These are phyloP conservation scores for Tricholaema leucomelas DNA, from an alignment of 2,113 vertebrate genomes.

Conservation along the genomic window DNA sequence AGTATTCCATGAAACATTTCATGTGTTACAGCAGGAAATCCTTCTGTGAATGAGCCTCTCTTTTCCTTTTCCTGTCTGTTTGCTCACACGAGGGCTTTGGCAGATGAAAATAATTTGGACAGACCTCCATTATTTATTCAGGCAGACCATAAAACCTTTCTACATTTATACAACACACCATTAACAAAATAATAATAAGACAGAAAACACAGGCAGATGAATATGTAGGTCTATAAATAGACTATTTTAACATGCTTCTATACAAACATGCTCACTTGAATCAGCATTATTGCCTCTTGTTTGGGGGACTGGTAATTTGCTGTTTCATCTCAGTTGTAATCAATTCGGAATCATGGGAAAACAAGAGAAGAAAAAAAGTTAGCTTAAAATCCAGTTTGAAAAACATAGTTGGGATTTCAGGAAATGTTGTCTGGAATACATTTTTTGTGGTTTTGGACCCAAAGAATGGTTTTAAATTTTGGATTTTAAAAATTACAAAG, in stretches of 20 bases:
- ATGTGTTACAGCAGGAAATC: neutral
- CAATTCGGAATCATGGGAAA: neutral
- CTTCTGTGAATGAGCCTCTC: neutral
- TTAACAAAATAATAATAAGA: neutral
- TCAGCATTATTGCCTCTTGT: neutral
- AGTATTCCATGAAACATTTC: neutral
- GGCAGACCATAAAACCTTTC: neutral
- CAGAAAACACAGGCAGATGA: neutral
- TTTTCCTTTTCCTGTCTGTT: neutral
- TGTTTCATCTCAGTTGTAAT: neutral
- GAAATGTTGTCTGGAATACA: neutral
- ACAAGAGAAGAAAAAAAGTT: neutral
- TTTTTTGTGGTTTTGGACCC: neutral
- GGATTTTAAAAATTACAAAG: neutral
- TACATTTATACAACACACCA: neutral
- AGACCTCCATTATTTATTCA: neutral
- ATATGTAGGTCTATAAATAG: neutral
- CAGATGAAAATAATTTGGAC: neutral
- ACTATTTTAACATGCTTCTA: neutral
- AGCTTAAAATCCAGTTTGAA: neutral
- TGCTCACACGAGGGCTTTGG: neutral
- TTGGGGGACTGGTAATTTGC: neutral
- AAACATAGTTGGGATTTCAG: neutral
- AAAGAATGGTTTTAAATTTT: neutral
- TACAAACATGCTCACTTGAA: neutral